Evolutionary conservation across 2,888 invertebrate genomes (phyloP), one percentile per base, ranked within the genome.

Genomic region (Eristalis intricaria): DNA sequence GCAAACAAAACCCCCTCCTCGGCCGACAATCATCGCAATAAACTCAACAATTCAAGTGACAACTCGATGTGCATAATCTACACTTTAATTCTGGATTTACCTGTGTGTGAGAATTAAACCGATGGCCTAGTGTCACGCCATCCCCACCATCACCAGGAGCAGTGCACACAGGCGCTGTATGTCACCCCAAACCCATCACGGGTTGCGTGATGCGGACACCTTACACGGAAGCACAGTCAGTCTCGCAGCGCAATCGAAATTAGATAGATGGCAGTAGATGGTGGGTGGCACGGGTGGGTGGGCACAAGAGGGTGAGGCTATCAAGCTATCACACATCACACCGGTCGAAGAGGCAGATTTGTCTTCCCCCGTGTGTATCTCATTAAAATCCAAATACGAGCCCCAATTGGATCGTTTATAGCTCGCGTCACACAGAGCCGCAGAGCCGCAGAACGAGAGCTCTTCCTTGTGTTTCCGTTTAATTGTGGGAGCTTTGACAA

Each of bases 1-100:
- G 58, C 68, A 77, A 81, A 81, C 76, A 73, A 70, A 75, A n/a
- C 43, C 15, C 4, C 26, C 60, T 26, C 70, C 78, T 58, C 58
- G 60, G 35, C 32, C 58, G 64, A 79, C 80, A 83, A 66, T 80
- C 79, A 80, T 80, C 84, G 69, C 87, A 79, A 60, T 75, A 79
- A 87, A 76, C 79, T 71, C 75, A 80, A 84, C 83, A 84, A 87
- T 87, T 80, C 87, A 87, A 80, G 87, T 87, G 87, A 87, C 87
- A 87, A 84, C 76, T 84, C 87, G 71, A 79, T 80, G 83, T 87
- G 84, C 87, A 84, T 87, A 80, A 87, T 87, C 83, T 80, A 83
- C 87, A 87, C 87, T 76, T 84, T 66, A 84, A 79, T 76, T 76
- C 87, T 76, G 64, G 73, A 82, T 75, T 79, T 75, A 73, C 23